Conservation (phyloP, 2,797 vertebrate genomes). For the Sebastes hubbsi region DNA sequence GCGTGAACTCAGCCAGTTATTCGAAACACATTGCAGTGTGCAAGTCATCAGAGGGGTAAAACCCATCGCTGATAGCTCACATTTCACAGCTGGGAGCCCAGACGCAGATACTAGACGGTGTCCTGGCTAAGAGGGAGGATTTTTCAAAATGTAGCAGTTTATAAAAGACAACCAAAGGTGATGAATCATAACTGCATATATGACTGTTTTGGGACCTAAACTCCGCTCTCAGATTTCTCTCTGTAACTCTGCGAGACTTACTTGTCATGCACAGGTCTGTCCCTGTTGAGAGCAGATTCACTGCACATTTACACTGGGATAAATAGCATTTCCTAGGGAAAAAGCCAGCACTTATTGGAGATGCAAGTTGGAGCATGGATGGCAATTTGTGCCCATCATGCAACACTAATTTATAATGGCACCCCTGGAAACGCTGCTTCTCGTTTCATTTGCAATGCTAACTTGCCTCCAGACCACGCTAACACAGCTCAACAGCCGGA, state of each 20-base stretch:
- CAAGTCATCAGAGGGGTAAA: conserved; percentile 44
- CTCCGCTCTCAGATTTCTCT: conserved; percentile 10
- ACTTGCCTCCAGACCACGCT: conserved; percentile 61
- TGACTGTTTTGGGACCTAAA: conserved; percentile 15
- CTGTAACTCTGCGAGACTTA: conserved; percentile 19
- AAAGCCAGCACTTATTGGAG: conserved; percentile 55
- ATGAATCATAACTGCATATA: conserved; percentile 39
- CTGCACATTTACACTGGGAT: conserved; percentile 46
- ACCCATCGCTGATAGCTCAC: conserved; percentile 44
- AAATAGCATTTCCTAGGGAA: conserved; percentile 63
- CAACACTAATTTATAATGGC: conserved; percentile 76
- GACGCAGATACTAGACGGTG: conserved; percentile 37
- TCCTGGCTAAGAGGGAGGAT: conserved; percentile 29
- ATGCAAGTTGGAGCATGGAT: conserved; percentile 61
- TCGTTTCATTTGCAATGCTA: conserved; percentile 75
- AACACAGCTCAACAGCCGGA: conserved; percentile 56
- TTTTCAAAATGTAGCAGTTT: conserved; percentile 48
- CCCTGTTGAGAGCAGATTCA: conserved; percentile 39
- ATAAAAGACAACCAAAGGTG: conserved; percentile 34
- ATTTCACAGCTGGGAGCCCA: conserved; percentile 60
- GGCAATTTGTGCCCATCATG: conserved; percentile 75
- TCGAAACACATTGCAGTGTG: conserved; percentile 43
- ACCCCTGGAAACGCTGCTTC: conserved; percentile 65
- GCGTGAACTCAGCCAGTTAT: conserved; percentile 30
- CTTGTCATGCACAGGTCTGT: conserved; percentile 57